Base-by-base conservation (phyloP, 2,797 vertebrate genomes). In the Cheirogaleus major region DNA sequence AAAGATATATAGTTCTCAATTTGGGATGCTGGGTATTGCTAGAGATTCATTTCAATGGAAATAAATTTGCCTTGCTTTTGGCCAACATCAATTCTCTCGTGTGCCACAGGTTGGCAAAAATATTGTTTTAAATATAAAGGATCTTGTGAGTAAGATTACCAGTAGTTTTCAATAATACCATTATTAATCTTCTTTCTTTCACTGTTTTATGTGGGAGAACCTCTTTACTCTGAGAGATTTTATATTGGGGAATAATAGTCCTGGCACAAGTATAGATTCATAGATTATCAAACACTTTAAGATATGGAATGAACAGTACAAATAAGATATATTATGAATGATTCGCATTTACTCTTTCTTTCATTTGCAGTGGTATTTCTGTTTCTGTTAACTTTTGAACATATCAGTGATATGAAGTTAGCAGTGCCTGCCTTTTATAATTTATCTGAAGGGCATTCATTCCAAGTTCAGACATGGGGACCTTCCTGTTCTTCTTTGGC, bases 391-490 rank as follows among this genome's bases (percentile, higher is more conserved):
- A n/a, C 80, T 14, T 83, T n/a, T 14, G 35, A 75, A 43, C 27
- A 20, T 43, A 27, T 3, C 57, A 1, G 0, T 12, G 9, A 27
- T 38, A 22, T 50, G 4, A 55, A 57, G 30, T 32, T 13, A 14
- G 10, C 0, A n/a, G 0, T 7, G 13, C 20, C 50, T n/a, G 27
- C 57, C 57, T 41, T 8, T 55, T 17, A n/a, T n/a, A 7, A 9
- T 35, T 55, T 65, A 17, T 57, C 59, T 22, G 30, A 59, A 57
- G 48, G 22, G 30, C 17, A 2, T 75, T n/a, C 22, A 12, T 85
- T 67, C 43, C 30, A 76, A 45, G 38, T 76, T 75, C 22, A 43
- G 11, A 67, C 67, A 0, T 30, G 61, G 59, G 38, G n/a, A 45
- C 35, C 22, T 30, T 57, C 22, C 15, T 57, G 0, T 57, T 25